Evolutionary conservation across 2,797 vertebrate species (phyloP).

Genomic region (Danio kyathit): DNA sequence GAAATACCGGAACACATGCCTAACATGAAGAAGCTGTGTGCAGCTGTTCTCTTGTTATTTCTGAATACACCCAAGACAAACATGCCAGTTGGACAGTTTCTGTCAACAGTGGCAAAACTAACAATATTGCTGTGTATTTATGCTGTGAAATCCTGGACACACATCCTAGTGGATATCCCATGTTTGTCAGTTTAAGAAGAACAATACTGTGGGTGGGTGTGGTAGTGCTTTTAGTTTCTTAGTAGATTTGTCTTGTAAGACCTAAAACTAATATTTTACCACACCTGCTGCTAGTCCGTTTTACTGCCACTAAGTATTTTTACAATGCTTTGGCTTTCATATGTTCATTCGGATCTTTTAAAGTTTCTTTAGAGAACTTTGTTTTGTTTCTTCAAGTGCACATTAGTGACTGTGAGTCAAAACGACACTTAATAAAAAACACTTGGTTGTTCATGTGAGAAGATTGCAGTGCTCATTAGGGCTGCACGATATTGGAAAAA

Average conservation of each 20-base stretch:
- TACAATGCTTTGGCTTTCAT: too few relatives aligned
- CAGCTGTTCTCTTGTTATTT: slow-evolving; percentile 38
- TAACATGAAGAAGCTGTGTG: neutral
- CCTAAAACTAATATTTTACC: too few relatives aligned
- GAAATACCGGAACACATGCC: neutral
- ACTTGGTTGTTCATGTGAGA: too few relatives aligned
- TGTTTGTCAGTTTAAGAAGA: slow-evolving; percentile 65
- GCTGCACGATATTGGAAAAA: too few relatives aligned
- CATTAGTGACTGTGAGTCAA: too few relatives aligned
- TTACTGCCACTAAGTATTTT: too few relatives aligned
- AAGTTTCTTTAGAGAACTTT: too few relatives aligned
- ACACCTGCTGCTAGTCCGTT: too few relatives aligned
- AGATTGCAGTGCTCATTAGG: too few relatives aligned
- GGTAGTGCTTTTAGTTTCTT: neutral
- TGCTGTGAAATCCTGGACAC: slow-evolving; percentile 40
- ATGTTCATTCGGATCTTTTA: too few relatives aligned
- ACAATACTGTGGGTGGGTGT: slow-evolving; percentile 57
- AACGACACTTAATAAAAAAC: too few relatives aligned
- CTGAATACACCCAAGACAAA: slow-evolving; percentile 56
- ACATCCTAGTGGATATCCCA: slow-evolving; percentile 78
- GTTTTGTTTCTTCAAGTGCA: too few relatives aligned
- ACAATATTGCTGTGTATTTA: slow-evolving; percentile 54
- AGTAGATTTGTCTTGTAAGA: neutral
- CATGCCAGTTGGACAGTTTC: slow-evolving; percentile 60
- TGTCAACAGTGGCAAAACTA: slow-evolving; percentile 66